Conservation (phyloP, 2,113 vertebrate species). For the Cyanoderma ruficeps region DNA sequence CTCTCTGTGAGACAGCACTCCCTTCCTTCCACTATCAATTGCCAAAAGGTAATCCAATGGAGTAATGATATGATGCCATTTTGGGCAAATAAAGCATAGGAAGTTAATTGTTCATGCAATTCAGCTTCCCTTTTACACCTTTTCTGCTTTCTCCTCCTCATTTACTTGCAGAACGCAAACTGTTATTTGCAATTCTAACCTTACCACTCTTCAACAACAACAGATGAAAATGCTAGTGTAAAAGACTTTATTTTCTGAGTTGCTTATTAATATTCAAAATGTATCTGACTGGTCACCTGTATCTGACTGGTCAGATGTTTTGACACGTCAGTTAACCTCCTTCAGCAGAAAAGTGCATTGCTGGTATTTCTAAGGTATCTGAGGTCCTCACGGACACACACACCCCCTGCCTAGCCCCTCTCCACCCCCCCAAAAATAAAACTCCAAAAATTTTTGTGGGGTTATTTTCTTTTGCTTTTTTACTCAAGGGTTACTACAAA, state of each 20-base stretch:
- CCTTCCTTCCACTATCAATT: not conserved
- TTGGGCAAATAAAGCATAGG: not conserved
- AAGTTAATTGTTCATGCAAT: not conserved
- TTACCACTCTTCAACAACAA: not conserved
- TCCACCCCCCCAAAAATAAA: not conserved
- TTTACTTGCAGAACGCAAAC: not conserved
- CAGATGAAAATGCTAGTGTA: not conserved
- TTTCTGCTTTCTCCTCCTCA: not conserved
- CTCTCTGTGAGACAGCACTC: not conserved
- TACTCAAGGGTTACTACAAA: not conserved
- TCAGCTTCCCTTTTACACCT: not conserved
- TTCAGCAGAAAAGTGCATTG: not conserved
- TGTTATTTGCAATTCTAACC: not conserved
- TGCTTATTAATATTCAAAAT: not conserved
- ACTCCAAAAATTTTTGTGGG: rapidly evolving
- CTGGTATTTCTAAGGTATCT: not conserved
- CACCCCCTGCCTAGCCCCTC: not conserved
- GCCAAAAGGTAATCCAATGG: not conserved
- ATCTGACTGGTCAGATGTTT: not conserved
- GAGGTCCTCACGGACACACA: not conserved
- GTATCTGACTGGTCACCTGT: not conserved
- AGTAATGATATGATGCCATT: not conserved
- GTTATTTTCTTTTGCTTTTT: not conserved
- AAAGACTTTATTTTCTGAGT: not conserved
- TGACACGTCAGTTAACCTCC: not conserved